Evolutionary conservation across 2,888 invertebrate species (phyloP).

Genomic region (Drosophila demipolita): DNA sequence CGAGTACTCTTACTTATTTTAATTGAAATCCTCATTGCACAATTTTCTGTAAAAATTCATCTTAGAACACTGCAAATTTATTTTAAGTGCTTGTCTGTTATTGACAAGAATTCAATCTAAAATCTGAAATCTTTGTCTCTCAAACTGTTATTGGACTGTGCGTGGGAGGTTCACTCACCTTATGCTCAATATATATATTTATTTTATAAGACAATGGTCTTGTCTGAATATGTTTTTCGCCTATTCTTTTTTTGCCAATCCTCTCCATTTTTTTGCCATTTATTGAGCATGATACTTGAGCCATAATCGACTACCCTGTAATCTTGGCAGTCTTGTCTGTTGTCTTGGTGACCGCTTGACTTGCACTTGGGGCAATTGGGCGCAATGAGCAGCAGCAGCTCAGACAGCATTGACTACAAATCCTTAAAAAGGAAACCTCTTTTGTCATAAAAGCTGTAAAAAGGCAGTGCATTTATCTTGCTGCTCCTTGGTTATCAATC

Average conservation of each 20-base stretch:
- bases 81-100: neutral
- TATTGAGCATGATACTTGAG: conserved; percentile 65
- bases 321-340: conserved; percentile 67
- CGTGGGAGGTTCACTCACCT: conserved; percentile 30
- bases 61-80: no score
- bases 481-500: conserved; percentile 32
- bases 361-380: conserved; percentile 44
- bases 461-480: neutral
- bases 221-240: conserved; percentile 21
- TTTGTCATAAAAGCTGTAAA: neutral
- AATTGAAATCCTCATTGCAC: neutral
- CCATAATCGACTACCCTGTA: conserved; percentile 50
- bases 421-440: conserved; percentile 6
- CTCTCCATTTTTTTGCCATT: conserved; percentile 52
- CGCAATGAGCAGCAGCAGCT: conserved; percentile 42
- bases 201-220: neutral
- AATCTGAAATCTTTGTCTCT: neutral
- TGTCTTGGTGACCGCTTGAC: conserved; percentile 50
- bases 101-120: neutral
- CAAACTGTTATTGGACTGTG: conserved; percentile 2
- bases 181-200: neutral
- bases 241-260: conserved; percentile 16
- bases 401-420: conserved; percentile 50
- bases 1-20: neutral
- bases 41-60: neutral